Percentiles rank a stretch among this genome's conserved stretches.
phyloP scores from a whole-genome alignment of 2,113 vertebrate species.

The Rhinolophus sinicus region DNA sequence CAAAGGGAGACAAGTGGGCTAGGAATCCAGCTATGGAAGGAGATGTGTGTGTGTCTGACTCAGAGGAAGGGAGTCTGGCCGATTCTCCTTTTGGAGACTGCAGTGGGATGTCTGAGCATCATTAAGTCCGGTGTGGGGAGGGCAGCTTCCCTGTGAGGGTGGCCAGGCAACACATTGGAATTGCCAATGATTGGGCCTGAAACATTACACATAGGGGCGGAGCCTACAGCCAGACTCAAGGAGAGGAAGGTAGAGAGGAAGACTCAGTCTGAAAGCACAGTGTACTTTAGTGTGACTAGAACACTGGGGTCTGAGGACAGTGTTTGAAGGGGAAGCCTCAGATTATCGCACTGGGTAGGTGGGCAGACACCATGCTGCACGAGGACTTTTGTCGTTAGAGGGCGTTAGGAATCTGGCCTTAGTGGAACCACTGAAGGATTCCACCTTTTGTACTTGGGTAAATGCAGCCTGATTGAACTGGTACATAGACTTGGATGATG shows the following conservation, averaged over 20 bases:
- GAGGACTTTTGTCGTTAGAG: fast-evolving
- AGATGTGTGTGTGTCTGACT: neutral
- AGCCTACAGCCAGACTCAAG: neutral
- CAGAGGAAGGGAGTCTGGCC: fast-evolving
- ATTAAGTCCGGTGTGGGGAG: neutral
- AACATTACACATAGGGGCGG: neutral
- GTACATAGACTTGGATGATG: neutral
- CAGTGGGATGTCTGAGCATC: neutral
- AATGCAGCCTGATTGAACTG: neutral
- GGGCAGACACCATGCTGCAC: neutral
- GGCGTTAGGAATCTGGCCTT: neutral
- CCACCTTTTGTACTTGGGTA: neutral
- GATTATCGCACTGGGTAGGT: fast-evolving
- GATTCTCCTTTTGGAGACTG: neutral
- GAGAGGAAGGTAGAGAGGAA: neutral
- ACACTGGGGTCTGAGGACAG: neutral
- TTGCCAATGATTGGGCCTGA: neutral
- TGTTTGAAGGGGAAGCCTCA: neutral
- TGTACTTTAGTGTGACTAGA: neutral
- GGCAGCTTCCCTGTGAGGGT: fast-evolving
- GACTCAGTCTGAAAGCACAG: too few relatives aligned
- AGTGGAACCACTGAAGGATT: neutral
- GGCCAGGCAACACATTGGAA: fast-evolving
- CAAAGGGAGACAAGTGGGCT: too few relatives aligned
- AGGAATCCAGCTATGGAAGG: fast-evolving